Evolutionary conservation across 2,888 invertebrate species (phyloP), one percentile per base, ranked within the genome.

Genomic region (Macrosoma leucophasiata): DNA sequence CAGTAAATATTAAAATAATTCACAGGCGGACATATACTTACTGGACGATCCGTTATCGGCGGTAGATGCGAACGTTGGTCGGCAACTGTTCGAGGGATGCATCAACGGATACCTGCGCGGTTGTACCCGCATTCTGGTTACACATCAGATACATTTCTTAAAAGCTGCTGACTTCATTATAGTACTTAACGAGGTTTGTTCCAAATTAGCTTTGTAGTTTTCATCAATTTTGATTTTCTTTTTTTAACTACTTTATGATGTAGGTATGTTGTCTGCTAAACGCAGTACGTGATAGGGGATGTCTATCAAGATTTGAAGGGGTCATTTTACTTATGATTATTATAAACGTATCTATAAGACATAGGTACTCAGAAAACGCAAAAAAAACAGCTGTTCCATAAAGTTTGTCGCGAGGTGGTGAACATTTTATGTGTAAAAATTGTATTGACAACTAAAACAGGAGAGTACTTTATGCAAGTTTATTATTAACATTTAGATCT

Each of bases 31-130:
- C 59, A 89, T 95, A 39, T 95, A 94, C 62, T 71, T 95, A 4
- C 65, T 95, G 40, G 95, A 95, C 54, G 95, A 95, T 68, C 94
- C 95, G 1, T 72, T 95, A 19, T 92, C 93, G n/a, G 94, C 95
- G 2, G 94, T 95, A 2, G 95, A 95, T 59, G 87, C 92, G 0
- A 90, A 91, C 43, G 94, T 95, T 1, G 91, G 92, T 0, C 87
- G 90, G 34, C 90, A 91, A 58, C 72, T 95, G 24, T 94, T 92
- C 60, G 90, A 93, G 34, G 87, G 91, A 58, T 95, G 93, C 56
- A 91, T 94, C 41, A 87, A 86, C 46, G 88, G 86, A 0, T 88
- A 87, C 52, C 76, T 95, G 43, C 84, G 82, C 25, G 79, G 87
- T 3, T 90, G 90, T 58, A 91, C 92, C 0, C 84, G 91, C 24